Evolutionary conservation across 2,113 vertebrate species (phyloP).

Genomic region (Platanista minor): DNA sequence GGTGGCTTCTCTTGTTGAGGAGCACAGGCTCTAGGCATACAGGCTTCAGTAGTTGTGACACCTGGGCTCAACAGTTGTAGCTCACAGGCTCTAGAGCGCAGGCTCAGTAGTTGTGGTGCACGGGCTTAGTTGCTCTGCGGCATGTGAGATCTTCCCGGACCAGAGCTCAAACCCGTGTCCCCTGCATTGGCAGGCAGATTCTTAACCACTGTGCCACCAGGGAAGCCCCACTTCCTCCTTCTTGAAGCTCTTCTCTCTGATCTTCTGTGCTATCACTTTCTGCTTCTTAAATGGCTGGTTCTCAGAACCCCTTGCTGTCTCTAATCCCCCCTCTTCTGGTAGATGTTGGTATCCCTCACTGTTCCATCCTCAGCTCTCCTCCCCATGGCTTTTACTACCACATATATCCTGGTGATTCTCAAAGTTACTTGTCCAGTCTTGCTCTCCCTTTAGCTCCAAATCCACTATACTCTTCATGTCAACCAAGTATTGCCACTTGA

Average conservation of each 20-base stretch:
- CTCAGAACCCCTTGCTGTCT: neutral
- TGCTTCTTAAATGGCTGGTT: neutral
- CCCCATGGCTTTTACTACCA: neutral
- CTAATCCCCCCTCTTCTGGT: neutral
- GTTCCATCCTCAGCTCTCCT: neutral
- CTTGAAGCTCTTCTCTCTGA: neutral
- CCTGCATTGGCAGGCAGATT: too few species aligned
- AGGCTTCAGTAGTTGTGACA: too few species aligned
- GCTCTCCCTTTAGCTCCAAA: neutral
- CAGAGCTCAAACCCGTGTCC: too few species aligned
- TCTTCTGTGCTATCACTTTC: neutral
- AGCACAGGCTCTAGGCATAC: too few species aligned
- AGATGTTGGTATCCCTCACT: neutral
- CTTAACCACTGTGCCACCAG: too few species aligned
- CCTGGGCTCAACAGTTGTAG: too few species aligned
- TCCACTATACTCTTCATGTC: neutral
- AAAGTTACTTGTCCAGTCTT: neutral
- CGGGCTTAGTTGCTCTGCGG: too few species aligned
- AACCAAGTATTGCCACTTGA: neutral
- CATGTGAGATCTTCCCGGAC: too few species aligned
- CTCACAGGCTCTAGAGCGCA: too few species aligned
- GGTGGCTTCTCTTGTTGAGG: too few species aligned
- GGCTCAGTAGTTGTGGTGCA: too few species aligned
- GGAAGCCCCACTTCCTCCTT: neutral
- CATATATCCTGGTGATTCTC: neutral